phyloP scores from a whole-genome alignment of 2,797 vertebrate species.

The Coccyzus lansbergi region DNA sequence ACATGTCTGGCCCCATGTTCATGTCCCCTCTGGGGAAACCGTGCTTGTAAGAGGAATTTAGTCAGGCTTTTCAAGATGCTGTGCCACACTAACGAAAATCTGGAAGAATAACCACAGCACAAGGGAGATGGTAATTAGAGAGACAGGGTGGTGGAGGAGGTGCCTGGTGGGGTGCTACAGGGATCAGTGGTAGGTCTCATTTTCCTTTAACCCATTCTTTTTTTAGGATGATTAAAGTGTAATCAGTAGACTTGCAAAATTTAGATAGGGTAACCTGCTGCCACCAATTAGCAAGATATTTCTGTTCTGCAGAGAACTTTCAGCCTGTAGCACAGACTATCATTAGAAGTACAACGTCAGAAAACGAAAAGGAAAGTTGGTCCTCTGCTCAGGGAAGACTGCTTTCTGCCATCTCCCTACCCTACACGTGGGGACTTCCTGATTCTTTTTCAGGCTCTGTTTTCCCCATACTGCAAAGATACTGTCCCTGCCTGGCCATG shows the following conservation, averaged over 20 bases:
- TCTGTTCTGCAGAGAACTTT: background rate
- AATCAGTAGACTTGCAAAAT: constrained; percentile 7
- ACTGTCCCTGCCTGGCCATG: background rate
- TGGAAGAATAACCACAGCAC: background rate
- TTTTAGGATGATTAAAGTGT: background rate
- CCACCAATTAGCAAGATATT: constrained; percentile 38
- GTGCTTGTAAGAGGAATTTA: background rate
- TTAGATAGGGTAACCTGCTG: constrained; percentile 27
- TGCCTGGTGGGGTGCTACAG: background rate
- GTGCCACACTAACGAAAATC: background rate
- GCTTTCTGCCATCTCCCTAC: background rate
- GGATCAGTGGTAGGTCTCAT: background rate
- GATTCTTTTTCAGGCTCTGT: background rate
- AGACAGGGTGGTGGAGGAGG: background rate
- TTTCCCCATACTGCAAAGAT: fast-evolving
- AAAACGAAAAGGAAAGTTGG: background rate
- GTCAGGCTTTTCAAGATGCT: background rate
- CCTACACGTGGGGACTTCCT: fast-evolving
- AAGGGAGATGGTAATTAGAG: background rate
- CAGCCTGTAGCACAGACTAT: background rate
- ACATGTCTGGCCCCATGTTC: background rate
- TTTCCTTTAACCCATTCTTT: background rate
- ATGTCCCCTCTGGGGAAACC: background rate
- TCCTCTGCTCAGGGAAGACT: background rate
- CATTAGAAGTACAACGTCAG: background rate